These are phyloP conservation scores for Drosophila conformis DNA, from an alignment of 2,888 invertebrate genomes.

Conservation along the genomic window DNA sequence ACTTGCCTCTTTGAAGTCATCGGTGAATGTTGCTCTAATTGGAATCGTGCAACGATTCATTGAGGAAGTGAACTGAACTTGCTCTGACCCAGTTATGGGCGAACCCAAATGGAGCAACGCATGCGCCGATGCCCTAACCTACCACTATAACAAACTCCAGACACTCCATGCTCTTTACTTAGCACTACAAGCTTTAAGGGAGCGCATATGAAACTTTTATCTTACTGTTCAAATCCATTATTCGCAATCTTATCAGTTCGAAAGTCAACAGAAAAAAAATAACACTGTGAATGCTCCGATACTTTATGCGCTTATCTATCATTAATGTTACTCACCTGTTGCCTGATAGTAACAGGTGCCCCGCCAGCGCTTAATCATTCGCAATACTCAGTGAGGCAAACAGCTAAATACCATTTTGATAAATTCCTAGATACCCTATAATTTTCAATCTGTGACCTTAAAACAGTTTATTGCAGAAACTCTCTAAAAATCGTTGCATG, in stretches of 20 bases:
- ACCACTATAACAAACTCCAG: constrained; percentile 43
- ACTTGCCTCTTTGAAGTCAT: constrained; percentile 55
- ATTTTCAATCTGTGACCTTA: neutral
- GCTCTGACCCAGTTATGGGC: constrained; percentile 67
- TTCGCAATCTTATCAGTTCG: constrained; percentile 67
- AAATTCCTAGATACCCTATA: constrained; percentile 25
- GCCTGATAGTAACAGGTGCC: constrained; percentile 74
- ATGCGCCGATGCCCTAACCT: constrained; percentile 75
- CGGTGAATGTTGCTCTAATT: constrained; percentile 41
- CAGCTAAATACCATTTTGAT: neutral
- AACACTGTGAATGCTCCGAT: constrained; percentile 36
- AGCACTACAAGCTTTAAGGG: neutral
- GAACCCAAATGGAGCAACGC: constrained; percentile 36
- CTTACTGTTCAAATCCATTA: constrained; percentile 15
- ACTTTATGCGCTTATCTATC: constrained; percentile 57
- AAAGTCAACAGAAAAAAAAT: constrained; percentile 55
- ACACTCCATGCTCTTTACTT: neutral
- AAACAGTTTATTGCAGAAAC: neutral
- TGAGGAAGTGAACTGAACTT: constrained; percentile 78
- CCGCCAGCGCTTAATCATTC: constrained; percentile 56
- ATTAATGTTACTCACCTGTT: constrained; percentile 64
- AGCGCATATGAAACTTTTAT: constrained; percentile 23
- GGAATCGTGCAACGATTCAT: constrained; percentile 53
- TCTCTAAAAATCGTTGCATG: too few relatives aligned
- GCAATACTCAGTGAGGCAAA: constrained; percentile 58